Evolutionary conservation across 2,797 vertebrate genomes (phyloP).

Genomic region (Gymnopithys bicolor): DNA sequence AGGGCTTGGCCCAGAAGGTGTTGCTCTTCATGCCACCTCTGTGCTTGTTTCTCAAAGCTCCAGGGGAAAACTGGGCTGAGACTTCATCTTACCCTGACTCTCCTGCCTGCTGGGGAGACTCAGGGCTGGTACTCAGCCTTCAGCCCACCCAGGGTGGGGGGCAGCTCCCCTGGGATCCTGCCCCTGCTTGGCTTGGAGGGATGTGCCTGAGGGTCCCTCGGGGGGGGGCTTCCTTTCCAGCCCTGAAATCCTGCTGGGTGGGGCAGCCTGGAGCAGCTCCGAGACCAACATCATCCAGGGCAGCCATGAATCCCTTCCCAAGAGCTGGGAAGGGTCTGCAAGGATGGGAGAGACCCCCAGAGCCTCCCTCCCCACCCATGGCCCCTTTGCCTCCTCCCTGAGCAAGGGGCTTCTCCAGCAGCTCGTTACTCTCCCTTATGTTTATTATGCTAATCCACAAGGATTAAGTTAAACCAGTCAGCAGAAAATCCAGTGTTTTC

Average conservation of each 20-base stretch:
- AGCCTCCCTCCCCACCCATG: not conserved
- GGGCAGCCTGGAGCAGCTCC: not conserved
- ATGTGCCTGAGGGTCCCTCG: fast-evolving
- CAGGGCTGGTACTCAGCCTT: not conserved
- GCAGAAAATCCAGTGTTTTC: conserved; percentile 26
- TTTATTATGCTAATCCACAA: conserved; percentile 78
- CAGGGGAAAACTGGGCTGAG: fast-evolving
- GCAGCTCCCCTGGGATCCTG: not conserved
- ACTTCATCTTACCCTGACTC: fast-evolving
- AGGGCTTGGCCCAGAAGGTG: not conserved
- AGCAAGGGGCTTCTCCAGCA: not conserved
- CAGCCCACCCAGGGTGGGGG: fast-evolving
- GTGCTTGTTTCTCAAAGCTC: not conserved
- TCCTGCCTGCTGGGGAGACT: not conserved
- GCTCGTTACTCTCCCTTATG: not conserved
- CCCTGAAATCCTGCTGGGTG: too few relatives aligned
- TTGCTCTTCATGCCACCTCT: fast-evolving
- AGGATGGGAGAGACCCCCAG: not conserved
- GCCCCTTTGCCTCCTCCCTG: not conserved
- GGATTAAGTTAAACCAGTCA: conserved; percentile 55
- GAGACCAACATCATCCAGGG: fast-evolving
- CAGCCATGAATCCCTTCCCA: not conserved
- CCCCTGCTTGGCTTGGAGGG: not conserved
- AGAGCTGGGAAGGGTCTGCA: not conserved
- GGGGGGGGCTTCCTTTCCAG: not conserved